Evolutionary conservation across 2,797 vertebrate genomes (phyloP).

Genomic region (Myotis findleyi): DNA sequence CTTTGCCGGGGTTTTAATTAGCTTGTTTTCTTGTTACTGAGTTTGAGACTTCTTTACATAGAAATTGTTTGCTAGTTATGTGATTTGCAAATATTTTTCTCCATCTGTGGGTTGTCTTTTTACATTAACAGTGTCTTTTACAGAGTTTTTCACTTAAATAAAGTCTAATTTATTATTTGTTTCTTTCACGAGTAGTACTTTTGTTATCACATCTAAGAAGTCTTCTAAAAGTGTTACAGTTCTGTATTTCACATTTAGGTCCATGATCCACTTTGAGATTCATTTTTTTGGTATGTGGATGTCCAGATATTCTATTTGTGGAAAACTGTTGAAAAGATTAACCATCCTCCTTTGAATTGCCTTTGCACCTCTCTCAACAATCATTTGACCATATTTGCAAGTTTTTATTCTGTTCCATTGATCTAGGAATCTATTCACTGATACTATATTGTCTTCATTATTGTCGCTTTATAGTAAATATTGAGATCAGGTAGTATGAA

Average conservation of each 20-base stretch:
- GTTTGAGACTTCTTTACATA: not conserved
- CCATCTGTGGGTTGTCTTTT: not conserved
- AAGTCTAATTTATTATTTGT: not conserved
- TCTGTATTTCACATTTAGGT: not conserved
- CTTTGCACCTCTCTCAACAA: not conserved
- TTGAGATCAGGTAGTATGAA: not conserved
- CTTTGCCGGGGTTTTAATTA: not conserved
- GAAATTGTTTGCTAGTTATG: not conserved
- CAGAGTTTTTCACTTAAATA: not conserved
- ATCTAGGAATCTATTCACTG: fast-evolving
- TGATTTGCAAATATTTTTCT: not conserved
- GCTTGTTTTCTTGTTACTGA: not conserved
- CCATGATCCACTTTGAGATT: not conserved
- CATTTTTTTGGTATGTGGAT: not conserved
- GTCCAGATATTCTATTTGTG: not conserved
- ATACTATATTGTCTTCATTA: not conserved
- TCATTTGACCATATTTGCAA: not conserved
- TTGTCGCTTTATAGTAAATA: not conserved
- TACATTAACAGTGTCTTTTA: not conserved
- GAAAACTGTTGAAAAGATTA: not conserved
- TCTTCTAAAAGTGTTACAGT: not conserved
- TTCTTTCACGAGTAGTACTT: not conserved
- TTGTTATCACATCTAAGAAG: not conserved
- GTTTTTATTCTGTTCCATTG: fast-evolving
- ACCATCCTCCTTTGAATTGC: not conserved